Conservation (phyloP, 2,888 invertebrate species). For the Periphyllus acericola region DNA sequence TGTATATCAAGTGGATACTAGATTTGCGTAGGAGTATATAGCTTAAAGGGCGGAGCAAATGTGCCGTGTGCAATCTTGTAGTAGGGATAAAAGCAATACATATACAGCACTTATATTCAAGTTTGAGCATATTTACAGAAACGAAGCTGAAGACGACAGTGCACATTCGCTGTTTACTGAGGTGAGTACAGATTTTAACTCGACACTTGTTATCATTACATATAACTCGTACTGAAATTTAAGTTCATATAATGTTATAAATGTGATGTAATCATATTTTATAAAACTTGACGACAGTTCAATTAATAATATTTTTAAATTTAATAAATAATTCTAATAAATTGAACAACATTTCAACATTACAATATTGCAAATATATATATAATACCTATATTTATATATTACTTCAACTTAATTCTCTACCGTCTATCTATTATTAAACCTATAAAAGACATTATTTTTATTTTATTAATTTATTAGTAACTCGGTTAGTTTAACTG, state of each 20-base stretch:
- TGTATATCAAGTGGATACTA: constrained; percentile 46
- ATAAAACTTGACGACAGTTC: no score
- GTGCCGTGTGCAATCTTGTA: constrained; percentile 60
- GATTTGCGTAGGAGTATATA: constrained; percentile 42
- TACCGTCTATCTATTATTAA: no score
- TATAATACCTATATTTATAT: no score
- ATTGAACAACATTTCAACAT: no score
- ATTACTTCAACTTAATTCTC: no score
- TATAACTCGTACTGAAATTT: background rate
- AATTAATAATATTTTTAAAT: no score
- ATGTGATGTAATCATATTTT: no score
- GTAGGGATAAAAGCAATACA: constrained; percentile 59
- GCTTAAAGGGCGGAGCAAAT: constrained; percentile 58
- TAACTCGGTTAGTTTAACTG: background rate
- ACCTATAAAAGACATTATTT: no score
- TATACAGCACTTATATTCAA: constrained; percentile 38
- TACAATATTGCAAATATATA: no score
- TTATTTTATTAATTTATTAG: no score
- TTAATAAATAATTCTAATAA: no score
- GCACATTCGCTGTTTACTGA: constrained; percentile 4
- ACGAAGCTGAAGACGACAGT: constrained; percentile 52
- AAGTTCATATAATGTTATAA: background rate
- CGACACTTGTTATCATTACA: background rate
- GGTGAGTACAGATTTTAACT: constrained; percentile 37
- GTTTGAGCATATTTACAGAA: constrained; percentile 57